Conservation (phyloP, 1,140 invertebrate species). For the Helicoverpa armigera region DNA sequence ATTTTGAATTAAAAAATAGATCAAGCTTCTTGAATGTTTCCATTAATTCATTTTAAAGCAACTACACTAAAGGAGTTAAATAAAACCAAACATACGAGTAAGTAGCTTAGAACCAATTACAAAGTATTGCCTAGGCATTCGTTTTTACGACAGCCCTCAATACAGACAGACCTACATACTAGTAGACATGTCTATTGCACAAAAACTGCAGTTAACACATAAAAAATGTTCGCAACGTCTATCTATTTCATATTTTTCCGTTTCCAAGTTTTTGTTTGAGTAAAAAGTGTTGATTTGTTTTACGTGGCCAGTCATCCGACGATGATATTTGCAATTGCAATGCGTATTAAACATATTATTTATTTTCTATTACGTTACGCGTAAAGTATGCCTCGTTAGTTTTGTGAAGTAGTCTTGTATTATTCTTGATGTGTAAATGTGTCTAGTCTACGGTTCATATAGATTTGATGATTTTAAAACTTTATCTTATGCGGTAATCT, state of each 20-base stretch:
- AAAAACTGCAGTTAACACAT: conserved; percentile 4
- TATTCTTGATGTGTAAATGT: neutral
- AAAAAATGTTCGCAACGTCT: neutral
- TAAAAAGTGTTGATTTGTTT: conserved; percentile 8
- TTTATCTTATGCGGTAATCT: too few species aligned
- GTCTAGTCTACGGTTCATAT: too few species aligned
- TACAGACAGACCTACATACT: neutral
- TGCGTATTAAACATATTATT: neutral
- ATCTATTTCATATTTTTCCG: conserved; percentile 17
- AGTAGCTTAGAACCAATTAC: too few species aligned
- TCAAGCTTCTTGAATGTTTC: too few species aligned
- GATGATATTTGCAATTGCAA: neutral
- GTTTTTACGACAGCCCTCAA: neutral
- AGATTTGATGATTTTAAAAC: too few species aligned
- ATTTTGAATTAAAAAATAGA: too few species aligned
- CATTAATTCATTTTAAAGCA: too few species aligned
- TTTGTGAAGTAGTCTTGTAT: neutral
- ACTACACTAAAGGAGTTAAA: too few species aligned
- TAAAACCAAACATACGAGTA: too few species aligned
- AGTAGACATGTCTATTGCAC: neutral
- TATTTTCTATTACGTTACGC: neutral
- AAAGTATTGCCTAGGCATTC: neutral
- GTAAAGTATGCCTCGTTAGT: neutral
- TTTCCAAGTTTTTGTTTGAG: neutral
- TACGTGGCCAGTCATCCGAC: neutral